Evolutionary conservation across 2,888 invertebrate species (phyloP), one percentile per base, ranked within the genome.

Genomic region (Temnothorax ravouxi): DNA sequence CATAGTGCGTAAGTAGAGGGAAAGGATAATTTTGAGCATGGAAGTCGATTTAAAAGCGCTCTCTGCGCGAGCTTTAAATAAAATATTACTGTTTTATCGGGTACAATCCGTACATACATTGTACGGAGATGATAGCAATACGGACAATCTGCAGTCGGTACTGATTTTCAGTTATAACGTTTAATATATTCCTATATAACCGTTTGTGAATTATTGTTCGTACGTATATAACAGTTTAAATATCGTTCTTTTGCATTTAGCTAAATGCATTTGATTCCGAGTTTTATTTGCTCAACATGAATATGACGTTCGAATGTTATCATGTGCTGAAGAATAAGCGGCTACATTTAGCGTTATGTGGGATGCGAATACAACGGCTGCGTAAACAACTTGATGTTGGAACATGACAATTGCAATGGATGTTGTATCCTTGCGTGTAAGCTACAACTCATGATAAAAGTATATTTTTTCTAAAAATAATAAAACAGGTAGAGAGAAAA

Each of bases 311-410:
- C n/a, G n/a, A 52, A 29, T 77, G 44, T 69, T 79, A 56, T 67
- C 54, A 66, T 15, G 56, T 2, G n/a, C 15, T 34, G 47, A 44
- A 54, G 34, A 81, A 62, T 76, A 81, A 76, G 34, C 50, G 25
- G 13, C 38, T 61, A 41, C 25, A 81, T 81, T 75, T 59, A 81
- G 44, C 41, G 15, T 25, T 79, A 69, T 18, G 44, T 80, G 5
- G 18, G 47, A 77, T 41, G 61, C n/a, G 15, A 62, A 44, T 52
- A 54, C 29, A 56, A 50, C 41, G 18, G 54, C n/a, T 52, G 52
- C 41, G 21, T 77, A 77, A 64, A n/a, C 52, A 67, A 54, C 25
- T 66, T 9, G 25, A 44, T 21, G 15, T 69, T 69, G 41, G 29
- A 67, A 44, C 29, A 69, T 67, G 54, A 56, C 25, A 56, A 59